Evolutionary conservation across 2,888 invertebrate genomes (phyloP), one percentile per base, ranked within the genome.

Genomic region (Leptinotarsa tumamoca): DNA sequence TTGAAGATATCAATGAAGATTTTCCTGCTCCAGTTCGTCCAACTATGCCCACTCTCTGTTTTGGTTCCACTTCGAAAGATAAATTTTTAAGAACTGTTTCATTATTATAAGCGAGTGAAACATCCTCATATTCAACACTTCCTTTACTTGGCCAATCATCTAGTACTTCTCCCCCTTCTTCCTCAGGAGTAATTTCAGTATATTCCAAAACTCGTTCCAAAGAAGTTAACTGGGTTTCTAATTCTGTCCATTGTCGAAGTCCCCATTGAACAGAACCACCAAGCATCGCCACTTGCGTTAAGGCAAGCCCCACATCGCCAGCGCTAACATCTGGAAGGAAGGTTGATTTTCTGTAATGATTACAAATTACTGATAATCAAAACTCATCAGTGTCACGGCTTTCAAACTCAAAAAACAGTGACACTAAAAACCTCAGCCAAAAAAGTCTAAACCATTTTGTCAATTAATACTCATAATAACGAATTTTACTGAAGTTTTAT

Each of bases 21-120:
- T 95, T 95, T 17, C 95, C 96, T 3, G 96, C 95, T 0, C 96
- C 96, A 0, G 96, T 96, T 82, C 96, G 89, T 0, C 96, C 95
- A 5, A 95, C 93, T 17, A 95, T 92, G 3, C 95, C 95, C 63
- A 95, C 90, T 89, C 93, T 94, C 89, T 92, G 91, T 76, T 92
- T 92, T 18, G 93, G 90, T 83, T 93, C 90, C 71, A 95, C 92
- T 0, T 88, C 86, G 71, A 96, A 91, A 75, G 90, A 91, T 1
- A 96, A 88, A 78, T 93, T 91, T 78, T 92, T 94, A 23, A 98
- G 90, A 10, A 97, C 95, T 23, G 93, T 92, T 0, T 91, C 90
- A 72, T 92, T 88, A 3, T 92, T 91, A 87, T 98, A 98, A 78
- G 92, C 91, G 76, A 98, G 88, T 74, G 87, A 92, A 66, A 96